Evolutionary conservation across 2,797 vertebrate species (phyloP).

Genomic region (Karalla daura): DNA sequence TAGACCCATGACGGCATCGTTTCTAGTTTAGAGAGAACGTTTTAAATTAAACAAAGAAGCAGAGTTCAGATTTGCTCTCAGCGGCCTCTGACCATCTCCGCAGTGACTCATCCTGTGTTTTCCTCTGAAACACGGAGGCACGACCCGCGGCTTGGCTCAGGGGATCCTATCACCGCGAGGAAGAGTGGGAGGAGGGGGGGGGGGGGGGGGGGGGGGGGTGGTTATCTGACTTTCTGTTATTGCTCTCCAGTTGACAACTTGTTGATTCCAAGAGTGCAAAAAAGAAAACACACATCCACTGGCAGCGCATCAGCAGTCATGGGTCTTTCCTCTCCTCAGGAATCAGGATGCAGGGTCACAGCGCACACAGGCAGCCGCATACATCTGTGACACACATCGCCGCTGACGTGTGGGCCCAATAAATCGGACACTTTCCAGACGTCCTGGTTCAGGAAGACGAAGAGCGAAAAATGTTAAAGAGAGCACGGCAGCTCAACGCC

Average conservation of each 20-base stretch:
- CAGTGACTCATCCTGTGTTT: slow-evolving; percentile 44
- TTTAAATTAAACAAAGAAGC: slow-evolving; percentile 32
- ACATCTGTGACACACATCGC: slow-evolving; percentile 33
- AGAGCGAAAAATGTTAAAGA: slow-evolving; percentile 13
- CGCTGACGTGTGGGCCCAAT: slow-evolving; percentile 41
- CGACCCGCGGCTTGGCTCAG: slow-evolving; percentile 35
- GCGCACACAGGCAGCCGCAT: slow-evolving; percentile 31
- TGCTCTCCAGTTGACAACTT: slow-evolving; percentile 62
- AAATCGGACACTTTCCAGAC: slow-evolving; percentile 70
- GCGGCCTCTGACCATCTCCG: slow-evolving; percentile 13
- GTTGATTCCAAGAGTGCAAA: slow-evolving; percentile 51
- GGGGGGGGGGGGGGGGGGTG: neutral
- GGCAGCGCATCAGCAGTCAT: slow-evolving; percentile 29
- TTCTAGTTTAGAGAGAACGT: slow-evolving; percentile 14
- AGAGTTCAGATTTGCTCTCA: slow-evolving; percentile 12
- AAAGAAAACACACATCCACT: slow-evolving; percentile 32
- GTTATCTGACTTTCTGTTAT: slow-evolving; percentile 58
- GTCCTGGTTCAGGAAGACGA: slow-evolving; percentile 44
- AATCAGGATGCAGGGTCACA: slow-evolving; percentile 69
- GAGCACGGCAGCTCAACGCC: slow-evolving; percentile 6
- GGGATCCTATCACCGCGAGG: slow-evolving; percentile 39
- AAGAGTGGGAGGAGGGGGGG: slow-evolving; percentile 31
- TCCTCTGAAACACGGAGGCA: slow-evolving; percentile 31
- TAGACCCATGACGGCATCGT: neutral
- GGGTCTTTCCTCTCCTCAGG: slow-evolving; percentile 54